These are phyloP conservation scores for Matsumyia berberina DNA, from an alignment of 2,888 invertebrate genomes.

Conservation along the genomic window DNA sequence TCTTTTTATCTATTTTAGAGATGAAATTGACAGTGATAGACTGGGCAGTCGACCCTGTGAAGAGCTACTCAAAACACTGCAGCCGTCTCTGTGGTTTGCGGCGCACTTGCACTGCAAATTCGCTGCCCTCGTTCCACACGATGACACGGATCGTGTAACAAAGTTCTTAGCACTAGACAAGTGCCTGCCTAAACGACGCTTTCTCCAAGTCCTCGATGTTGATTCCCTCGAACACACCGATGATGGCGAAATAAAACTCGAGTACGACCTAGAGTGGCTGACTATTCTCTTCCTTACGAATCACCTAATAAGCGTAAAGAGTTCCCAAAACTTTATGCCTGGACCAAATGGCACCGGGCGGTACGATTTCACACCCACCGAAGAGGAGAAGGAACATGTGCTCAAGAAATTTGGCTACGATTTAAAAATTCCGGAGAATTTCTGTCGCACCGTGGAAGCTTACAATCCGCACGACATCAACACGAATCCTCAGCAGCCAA, in stretches of 20 bases:
- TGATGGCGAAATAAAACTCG: constrained; percentile 81
- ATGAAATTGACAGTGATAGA: constrained; percentile 91
- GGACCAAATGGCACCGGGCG: constrained; percentile 88
- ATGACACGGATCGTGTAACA: constrained; percentile 86
- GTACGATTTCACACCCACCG: constrained; percentile 86
- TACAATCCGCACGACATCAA: constrained; percentile 85
- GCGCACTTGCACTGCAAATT: constrained; percentile 99
- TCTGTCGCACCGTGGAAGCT: constrained; percentile 89
- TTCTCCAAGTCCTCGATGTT: constrained; percentile 92
- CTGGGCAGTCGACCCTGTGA: constrained; percentile 95
- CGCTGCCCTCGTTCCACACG: constrained; percentile 93
- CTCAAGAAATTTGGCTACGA: constrained; percentile 87
- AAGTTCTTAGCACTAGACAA: constrained; percentile 98
- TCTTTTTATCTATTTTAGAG: constrained; percentile 81
- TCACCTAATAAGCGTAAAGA: constrained; percentile 92
- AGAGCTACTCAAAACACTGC: constrained; percentile 91
- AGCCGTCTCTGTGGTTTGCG: constrained; percentile 97
- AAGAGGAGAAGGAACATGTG: constrained; percentile 89
- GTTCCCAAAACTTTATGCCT: constrained; percentile 91
- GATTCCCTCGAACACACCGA: constrained; percentile 86
- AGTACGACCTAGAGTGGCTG: constrained; percentile 97
- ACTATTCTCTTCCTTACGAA: constrained; percentile 94
- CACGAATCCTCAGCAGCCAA: constrained; percentile 83
- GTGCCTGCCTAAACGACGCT: constrained; percentile 94
- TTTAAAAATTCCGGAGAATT: constrained; percentile 91